Base-by-base conservation (phyloP, 2,888 invertebrate species). In the Tachystola acroxantha region DNA sequence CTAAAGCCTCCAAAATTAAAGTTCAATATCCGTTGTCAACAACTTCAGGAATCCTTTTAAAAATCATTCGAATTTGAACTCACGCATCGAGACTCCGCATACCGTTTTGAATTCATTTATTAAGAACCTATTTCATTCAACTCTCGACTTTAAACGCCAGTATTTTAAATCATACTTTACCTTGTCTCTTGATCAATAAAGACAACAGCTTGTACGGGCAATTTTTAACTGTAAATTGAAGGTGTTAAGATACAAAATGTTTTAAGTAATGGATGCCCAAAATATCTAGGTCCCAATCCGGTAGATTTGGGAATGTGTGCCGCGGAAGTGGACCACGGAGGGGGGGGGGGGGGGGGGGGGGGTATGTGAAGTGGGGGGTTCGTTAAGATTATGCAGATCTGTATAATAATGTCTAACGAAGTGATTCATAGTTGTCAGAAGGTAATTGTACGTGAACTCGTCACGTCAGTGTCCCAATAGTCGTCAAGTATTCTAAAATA, bases 241-340 rank as follows among this genome's bases (percentile, higher is more conserved):
- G 16, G 3, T 16, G 16, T 3, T 16, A 6, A 16, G 6, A 16
- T 4, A 16, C 6, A 6, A 16, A 16, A 16, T n/a, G n/a, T n/a
- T n/a, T n/a, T n/a, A n/a, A n/a, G n/a, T n/a, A 37, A 19, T 24
- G 10, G 16, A 36, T 57, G 53, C 50, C 76, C 64, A 64, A 76
- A 79, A 76, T 69, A 78, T 76, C 63, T 79, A 64, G 79, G 76
- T 62, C 60, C 55, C 64, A 72, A 73, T 79, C 75, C 77, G 79
- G 73, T 79, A 70, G 76, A 71, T 74, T 75, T 71, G 65, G 69
- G 74, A 73, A 81, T 81, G 71, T 82, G 62, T 72, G 80, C 47
- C 82, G 59, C 57, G 56, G 64, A 82, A 65, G 78, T 80, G 54
- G 77, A 62, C 42, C 67, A 53, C 45, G 47, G 55, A 54, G 54